Percentiles rank a stretch among this genome's conserved stretches.
Conservation (phyloP, 2,797 vertebrate genomes). For the Acanthiza pusilla region DNA sequence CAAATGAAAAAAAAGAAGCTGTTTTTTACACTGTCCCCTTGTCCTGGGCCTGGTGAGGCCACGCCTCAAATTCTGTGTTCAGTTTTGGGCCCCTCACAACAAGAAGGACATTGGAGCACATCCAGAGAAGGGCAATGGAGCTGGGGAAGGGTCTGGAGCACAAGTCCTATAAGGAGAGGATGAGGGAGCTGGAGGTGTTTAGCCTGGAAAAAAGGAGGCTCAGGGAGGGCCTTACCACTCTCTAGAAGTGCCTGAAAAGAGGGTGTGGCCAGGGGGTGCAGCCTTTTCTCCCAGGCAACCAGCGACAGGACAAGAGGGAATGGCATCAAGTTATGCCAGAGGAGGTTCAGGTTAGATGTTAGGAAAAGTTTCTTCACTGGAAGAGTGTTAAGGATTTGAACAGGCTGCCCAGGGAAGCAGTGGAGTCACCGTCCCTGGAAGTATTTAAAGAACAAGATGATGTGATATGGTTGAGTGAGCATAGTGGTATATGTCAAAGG, state of each 20-base stretch:
- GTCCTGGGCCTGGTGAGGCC: rapidly evolving
- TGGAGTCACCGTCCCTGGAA: not conserved
- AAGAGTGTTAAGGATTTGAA: not conserved
- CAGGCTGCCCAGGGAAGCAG: not conserved
- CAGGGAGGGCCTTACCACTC: too few relatives aligned
- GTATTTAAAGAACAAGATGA: not conserved
- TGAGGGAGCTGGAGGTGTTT: not conserved
- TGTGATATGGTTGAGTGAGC: not conserved
- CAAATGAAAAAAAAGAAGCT: not conserved
- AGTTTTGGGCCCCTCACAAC: not conserved
- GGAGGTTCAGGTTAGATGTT: not conserved
- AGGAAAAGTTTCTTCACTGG: not conserved
- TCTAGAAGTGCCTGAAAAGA: not conserved
- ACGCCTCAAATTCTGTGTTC: not conserved
- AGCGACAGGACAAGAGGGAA: rapidly evolving
- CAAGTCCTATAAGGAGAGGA: not conserved
- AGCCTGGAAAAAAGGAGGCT: not conserved
- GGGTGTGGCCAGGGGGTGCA: rapidly evolving
- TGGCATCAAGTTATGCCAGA: not conserved
- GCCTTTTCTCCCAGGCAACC: not conserved
- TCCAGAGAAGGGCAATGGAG: rapidly evolving
- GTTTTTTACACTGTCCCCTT: not conserved
- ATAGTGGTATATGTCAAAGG: not conserved
- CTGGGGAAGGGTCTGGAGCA: not conserved
- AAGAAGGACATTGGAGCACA: rapidly evolving